Conservation (phyloP, 2,113 vertebrate genomes). For the Neoarius graeffei region DNA sequence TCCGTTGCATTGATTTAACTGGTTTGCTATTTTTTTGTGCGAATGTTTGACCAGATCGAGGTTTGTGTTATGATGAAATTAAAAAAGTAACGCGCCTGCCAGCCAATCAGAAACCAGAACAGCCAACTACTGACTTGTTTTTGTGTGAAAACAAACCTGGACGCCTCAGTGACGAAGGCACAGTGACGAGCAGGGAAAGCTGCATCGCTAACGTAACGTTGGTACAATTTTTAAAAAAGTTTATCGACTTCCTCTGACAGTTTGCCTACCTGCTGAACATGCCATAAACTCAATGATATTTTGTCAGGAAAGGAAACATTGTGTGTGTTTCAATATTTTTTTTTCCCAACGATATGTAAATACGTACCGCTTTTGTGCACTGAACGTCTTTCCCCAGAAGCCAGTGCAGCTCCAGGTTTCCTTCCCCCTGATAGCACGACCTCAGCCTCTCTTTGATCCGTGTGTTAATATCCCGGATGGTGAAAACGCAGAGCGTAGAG, state of each 20-base stretch:
- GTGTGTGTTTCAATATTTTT: background rate
- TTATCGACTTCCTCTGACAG: background rate
- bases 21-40: background rate
- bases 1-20: background rate
- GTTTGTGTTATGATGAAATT: background rate
- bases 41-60: background rate
- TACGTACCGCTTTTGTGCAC: conserved; percentile 91
- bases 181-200: background rate
- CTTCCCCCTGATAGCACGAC: conserved; percentile 96
- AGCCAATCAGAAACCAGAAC: background rate
- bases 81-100: too few species aligned
- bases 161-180: background rate
- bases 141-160: background rate
- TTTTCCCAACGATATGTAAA: background rate
- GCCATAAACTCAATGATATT: background rate
- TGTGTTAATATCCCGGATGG: conserved; percentile 82
- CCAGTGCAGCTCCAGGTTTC: conserved; percentile 96
- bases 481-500: conserved; percentile 89
- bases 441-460: conserved; percentile 91
- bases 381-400: conserved; percentile 93
- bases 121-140: too few species aligned
- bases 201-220: background rate
- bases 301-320: background rate
- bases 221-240: background rate
- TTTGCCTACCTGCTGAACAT: background rate